Percentiles rank a stretch among this genome's conserved stretches.
Evolutionary conservation across 1,140 invertebrate genomes (phyloP).

Genomic region (Phocides pigmalion): DNA sequence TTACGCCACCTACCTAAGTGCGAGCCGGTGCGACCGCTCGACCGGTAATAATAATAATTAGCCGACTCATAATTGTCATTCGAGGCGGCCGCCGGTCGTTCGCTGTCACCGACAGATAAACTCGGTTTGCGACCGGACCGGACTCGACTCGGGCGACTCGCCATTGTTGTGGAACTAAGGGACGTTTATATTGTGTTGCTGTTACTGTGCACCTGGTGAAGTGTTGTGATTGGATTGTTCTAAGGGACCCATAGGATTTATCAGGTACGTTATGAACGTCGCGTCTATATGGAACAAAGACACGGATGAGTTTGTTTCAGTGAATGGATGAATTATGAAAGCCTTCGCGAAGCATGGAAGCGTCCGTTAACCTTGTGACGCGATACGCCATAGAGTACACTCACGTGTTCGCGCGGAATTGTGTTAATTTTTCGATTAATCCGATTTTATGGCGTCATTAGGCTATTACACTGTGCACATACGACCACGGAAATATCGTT

Average conservation of each 20-base stretch:
- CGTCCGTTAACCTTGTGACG: slow-evolving; percentile 53
- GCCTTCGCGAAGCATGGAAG: not conserved
- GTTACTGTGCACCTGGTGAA: slow-evolving; percentile 23
- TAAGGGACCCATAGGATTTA: slow-evolving; percentile 9
- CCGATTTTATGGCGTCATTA: slow-evolving; percentile 31
- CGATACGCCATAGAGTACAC: slow-evolving; percentile 17
- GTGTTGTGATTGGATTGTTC: slow-evolving; percentile 44
- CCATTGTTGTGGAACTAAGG: slow-evolving; percentile 29
- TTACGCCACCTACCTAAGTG: slow-evolving; percentile 65
- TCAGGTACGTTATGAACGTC: slow-evolving; percentile 52
- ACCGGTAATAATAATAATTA: slow-evolving; percentile 71
- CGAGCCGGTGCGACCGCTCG: slow-evolving; percentile 50
- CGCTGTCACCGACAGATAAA: slow-evolving; percentile 58
- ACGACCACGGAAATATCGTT: not conserved
- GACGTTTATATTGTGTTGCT: slow-evolving; percentile 19
- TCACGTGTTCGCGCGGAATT: slow-evolving; percentile 18
- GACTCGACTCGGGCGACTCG: slow-evolving; percentile 20
- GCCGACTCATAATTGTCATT: slow-evolving; percentile 63
- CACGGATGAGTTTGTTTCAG: slow-evolving; percentile 13
- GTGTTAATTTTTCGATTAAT: slow-evolving; percentile 36
- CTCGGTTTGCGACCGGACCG: slow-evolving; percentile 48
- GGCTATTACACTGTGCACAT: not conserved
- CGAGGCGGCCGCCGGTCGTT: slow-evolving; percentile 48
- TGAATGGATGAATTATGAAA: not conserved
- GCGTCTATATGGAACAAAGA: slow-evolving; percentile 50